phyloP scores from a whole-genome alignment of 2,797 vertebrate genomes.

The Enoplosus armatus region DNA sequence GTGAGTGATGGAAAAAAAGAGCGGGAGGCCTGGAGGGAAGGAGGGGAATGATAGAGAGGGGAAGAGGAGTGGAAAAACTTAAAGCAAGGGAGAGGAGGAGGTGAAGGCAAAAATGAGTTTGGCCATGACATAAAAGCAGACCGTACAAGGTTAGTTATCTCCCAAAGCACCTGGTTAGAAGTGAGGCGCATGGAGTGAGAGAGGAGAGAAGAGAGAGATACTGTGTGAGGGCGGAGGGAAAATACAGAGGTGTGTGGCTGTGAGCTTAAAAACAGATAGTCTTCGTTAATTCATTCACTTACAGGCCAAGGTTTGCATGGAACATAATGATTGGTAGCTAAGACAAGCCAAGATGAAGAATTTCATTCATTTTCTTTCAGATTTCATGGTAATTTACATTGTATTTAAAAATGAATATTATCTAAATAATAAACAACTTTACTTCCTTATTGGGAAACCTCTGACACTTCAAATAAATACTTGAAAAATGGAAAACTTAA shows the following conservation, averaged over 20 bases:
- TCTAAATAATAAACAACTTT: too few species aligned
- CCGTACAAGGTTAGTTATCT: slow-evolving; percentile 63
- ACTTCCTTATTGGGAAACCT: too few species aligned
- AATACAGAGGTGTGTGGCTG: slow-evolving; percentile 1
- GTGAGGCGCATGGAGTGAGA: slow-evolving; percentile 12
- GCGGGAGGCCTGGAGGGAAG: slow-evolving; percentile 34
- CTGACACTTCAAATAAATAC: too few species aligned
- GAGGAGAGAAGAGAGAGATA: slow-evolving; percentile 3
- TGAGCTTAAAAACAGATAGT: slow-evolving; percentile 16
- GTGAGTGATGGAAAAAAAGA: slow-evolving; percentile 3
- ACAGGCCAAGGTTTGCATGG: not conserved
- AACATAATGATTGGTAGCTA: not conserved
- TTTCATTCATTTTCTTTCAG: not conserved
- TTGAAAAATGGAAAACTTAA: too few species aligned
- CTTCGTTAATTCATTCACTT: slow-evolving; percentile 19
- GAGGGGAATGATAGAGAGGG: slow-evolving; percentile 14
- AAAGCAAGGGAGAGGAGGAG: slow-evolving; percentile 31
- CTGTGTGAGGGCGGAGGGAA: not conserved
- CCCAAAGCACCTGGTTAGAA: slow-evolving; percentile 59
- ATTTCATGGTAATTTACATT: not conserved
- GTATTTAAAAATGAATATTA: not conserved
- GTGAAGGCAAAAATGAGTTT: slow-evolving; percentile 53
- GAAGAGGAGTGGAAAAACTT: slow-evolving; percentile 18
- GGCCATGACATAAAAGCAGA: slow-evolving; percentile 49
- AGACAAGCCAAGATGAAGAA: not conserved